Base-by-base conservation (phyloP, 2,797 vertebrate species). In the Cetoscarus ocellatus region DNA sequence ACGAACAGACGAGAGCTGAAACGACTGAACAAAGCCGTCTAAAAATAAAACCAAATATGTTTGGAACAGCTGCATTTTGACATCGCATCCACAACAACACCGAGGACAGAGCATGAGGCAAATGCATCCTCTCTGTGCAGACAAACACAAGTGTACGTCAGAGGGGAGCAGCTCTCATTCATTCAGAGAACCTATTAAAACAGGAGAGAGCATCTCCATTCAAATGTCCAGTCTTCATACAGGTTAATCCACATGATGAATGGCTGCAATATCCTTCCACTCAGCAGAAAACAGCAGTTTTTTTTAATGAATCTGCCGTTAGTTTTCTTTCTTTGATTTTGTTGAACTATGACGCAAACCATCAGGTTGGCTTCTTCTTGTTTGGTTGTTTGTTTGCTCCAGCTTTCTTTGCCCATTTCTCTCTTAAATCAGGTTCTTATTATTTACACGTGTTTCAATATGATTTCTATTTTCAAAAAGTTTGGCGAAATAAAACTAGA, bases 61-160 rank as follows among this genome's bases (percentile, higher is more conserved):
- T 35, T 45, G 35, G 34, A 62, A 45, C 34, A 50, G 53, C 64
- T 49, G 63, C 53, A 49, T 66, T 39, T 66, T 17, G 14, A 57
- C 44, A 34, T n/a, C 51, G 14, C 14, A 34, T 51, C 51, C 61
- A 53, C 58, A 60, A 13, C n/a, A 6, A 17, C 15, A n/a, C n/a
- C n/a, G n/a, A 42, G 12, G 42, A 6, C 14, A n/a, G 14, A 45
- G 11, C 27, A 27, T 27, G 27, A 27, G 27, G 27, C 27, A 43
- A 43, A 43, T 10, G 1, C 11, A 12, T 43, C 11, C 3, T 9
- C 10, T 43, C 11, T 10, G 11, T 43, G 10, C 9, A 12, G 9
- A 43, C 27, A 43, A 43, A 9, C 9, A 43, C 9, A 45, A n/a
- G n/a, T 7, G 44, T n/a, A 7, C 15, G 15, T 45, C 12, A 14